Conservation (phyloP, 2,113 vertebrate genomes). For the Dipodomys ordii region DNA sequence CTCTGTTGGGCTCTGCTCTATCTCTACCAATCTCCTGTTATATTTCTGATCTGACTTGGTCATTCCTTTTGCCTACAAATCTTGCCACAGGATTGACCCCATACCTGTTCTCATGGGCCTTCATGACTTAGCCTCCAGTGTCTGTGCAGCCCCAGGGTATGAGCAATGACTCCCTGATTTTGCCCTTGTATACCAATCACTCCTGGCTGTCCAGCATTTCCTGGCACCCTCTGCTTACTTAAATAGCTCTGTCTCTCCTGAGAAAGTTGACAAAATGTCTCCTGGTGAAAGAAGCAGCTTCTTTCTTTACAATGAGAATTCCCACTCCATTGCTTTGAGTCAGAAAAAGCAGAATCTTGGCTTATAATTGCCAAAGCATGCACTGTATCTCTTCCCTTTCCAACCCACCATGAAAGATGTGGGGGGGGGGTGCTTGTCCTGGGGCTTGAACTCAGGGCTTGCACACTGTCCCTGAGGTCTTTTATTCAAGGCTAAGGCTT, state of each 20-base stretch:
- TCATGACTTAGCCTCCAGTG: not conserved
- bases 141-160: fast-evolving
- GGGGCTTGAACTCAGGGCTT: too few species aligned
- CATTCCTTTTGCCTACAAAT: not conserved
- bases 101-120: not conserved
- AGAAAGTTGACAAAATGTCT: not conserved
- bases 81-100: not conserved
- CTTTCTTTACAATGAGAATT: not conserved
- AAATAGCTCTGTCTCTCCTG: not conserved
- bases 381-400: not conserved
- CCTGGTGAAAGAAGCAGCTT: not conserved
- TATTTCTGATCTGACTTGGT: conserved; percentile 7
- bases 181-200: not conserved
- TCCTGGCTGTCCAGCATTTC: not conserved
- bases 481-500: too few species aligned
- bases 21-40: not conserved
- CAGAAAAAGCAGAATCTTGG: not conserved
- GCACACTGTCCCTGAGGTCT: too few species aligned
- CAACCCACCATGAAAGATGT: not conserved
- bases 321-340: not conserved
- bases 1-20: not conserved
- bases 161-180: not conserved
- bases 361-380: not conserved
- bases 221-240: not conserved
- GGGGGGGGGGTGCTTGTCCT: too few species aligned